Evolutionary conservation across 2,797 vertebrate species (phyloP).

Genomic region (Lepus oiostolus): DNA sequence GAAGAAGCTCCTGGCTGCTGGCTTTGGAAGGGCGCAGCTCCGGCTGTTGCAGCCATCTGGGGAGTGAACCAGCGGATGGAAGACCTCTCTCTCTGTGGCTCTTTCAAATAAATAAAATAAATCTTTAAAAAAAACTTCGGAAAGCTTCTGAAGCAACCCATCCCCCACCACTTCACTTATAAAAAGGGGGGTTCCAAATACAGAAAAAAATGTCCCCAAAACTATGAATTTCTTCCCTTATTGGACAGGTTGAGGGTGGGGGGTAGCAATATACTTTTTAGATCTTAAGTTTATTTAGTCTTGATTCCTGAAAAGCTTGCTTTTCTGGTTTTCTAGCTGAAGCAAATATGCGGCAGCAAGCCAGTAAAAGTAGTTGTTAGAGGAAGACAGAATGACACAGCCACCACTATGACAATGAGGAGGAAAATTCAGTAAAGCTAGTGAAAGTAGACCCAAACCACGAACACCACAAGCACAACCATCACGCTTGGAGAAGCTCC

Average conservation of each 20-base stretch:
- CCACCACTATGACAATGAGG: neutral
- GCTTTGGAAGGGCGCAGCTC: too few relatives aligned
- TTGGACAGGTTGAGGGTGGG: too few relatives aligned
- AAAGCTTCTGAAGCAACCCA: slow-evolving; percentile 32
- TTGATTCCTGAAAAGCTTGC: slow-evolving; percentile 47
- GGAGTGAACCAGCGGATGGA: too few relatives aligned
- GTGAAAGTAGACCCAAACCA: neutral
- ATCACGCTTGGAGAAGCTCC: neutral
- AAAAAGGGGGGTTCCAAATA: neutral
- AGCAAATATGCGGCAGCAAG: slow-evolving; percentile 50
- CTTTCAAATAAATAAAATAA: too few relatives aligned
- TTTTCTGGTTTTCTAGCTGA: slow-evolving; percentile 54
- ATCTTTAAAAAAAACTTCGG: neutral
- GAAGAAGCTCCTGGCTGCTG: too few relatives aligned
- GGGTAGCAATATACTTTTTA: neutral
- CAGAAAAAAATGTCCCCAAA: slow-evolving; percentile 27
- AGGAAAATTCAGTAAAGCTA: neutral
- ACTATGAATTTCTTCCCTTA: neutral
- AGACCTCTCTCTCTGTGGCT: too few relatives aligned
- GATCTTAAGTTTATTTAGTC: slow-evolving; percentile 48
- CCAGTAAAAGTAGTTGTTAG: neutral
- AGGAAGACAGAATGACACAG: slow-evolving; percentile 33
- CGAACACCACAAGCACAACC: slow-evolving; percentile 19
- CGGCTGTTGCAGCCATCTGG: too few relatives aligned
- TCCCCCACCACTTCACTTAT: neutral